Percentiles rank a stretch among this genome's conserved stretches.
These are phyloP conservation scores for Armadillidium nasatum DNA, from an alignment of 1,140 invertebrate species.

Conservation along the genomic window DNA sequence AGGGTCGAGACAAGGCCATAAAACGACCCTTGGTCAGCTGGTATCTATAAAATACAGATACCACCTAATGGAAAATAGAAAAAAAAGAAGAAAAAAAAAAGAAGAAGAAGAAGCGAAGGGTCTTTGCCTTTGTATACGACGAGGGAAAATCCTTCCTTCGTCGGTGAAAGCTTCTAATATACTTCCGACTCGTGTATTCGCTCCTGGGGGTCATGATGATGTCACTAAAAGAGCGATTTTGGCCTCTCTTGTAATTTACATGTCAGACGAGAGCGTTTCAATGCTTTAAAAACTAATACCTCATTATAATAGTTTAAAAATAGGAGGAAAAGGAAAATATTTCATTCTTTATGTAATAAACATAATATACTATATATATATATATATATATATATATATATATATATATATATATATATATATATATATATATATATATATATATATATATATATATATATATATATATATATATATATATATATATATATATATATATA, in stretches of 20 bases:
- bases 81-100: no score
- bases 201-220: not conserved
- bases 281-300: constrained; percentile 4
- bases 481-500: constrained; percentile 18
- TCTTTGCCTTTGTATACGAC: not conserved
- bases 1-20: constrained; percentile 1
- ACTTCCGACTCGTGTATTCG: not conserved
- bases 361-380: no score
- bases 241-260: not conserved
- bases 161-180: not conserved
- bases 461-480: constrained; percentile 26
- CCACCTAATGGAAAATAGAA: not conserved
- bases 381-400: no score
- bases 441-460: constrained; percentile 22
- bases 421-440: constrained; percentile 25
- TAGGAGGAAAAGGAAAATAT: not conserved
- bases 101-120: not conserved
- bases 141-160: not conserved
- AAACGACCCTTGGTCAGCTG: not conserved
- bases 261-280: not conserved
- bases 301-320: not conserved
- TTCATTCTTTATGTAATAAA: no score
- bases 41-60: constrained; percentile 12
- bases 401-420: constrained; percentile 2
- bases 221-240: not conserved